A percentile compares a stretch with the other conserved stretches of the same genome.
Conservation (phyloP, 2,888 invertebrate genomes). For the Drosophila lacicola region DNA sequence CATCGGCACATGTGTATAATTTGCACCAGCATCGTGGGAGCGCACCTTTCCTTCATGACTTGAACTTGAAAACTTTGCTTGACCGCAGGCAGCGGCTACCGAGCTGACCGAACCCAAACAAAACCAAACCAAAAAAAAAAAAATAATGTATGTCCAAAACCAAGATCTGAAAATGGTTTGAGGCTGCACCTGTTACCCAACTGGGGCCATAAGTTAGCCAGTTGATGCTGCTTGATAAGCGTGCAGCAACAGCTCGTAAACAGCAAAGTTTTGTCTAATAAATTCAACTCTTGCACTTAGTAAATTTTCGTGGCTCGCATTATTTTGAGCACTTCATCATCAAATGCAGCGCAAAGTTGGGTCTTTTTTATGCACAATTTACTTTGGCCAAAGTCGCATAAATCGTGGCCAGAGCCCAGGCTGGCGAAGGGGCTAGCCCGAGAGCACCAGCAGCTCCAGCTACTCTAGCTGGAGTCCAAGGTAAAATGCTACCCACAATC, state of each 20-base stretch:
- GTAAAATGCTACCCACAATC: slow-evolving; percentile 79
- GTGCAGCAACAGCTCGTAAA: slow-evolving; percentile 74
- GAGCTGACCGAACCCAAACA: slow-evolving; percentile 27
- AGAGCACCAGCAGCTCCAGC: slow-evolving; percentile 21
- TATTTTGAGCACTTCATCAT: slow-evolving; percentile 78
- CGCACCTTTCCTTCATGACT: slow-evolving; percentile 66
- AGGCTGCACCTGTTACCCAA: slow-evolving; percentile 71
- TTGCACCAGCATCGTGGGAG: slow-evolving; percentile 75
- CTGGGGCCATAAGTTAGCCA: slow-evolving; percentile 65
- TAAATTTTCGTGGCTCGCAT: slow-evolving; percentile 73
- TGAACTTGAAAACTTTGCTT: slow-evolving; percentile 52
- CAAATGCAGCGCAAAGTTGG: slow-evolving; percentile 67
- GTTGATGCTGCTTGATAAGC: slow-evolving; percentile 69
- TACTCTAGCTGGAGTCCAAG: slow-evolving; percentile 53
- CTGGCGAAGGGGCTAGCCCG: slow-evolving; percentile 24
- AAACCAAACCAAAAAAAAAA: not conserved
- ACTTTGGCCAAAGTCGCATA: slow-evolving; percentile 78
- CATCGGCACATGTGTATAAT: slow-evolving; percentile 52
- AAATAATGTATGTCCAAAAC: slow-evolving; percentile 4
- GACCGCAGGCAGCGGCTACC: slow-evolving; percentile 64
- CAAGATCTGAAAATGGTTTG: slow-evolving; percentile 26
- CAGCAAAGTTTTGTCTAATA: slow-evolving; percentile 77
- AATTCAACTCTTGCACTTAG: slow-evolving; percentile 77
- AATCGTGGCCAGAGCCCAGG: slow-evolving; percentile 60
- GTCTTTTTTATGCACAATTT: slow-evolving; percentile 80